Evolutionary conservation across 2,888 invertebrate genomes (phyloP), one percentile per base, ranked within the genome.

Genomic region (Ceraclea dissimilis): DNA sequence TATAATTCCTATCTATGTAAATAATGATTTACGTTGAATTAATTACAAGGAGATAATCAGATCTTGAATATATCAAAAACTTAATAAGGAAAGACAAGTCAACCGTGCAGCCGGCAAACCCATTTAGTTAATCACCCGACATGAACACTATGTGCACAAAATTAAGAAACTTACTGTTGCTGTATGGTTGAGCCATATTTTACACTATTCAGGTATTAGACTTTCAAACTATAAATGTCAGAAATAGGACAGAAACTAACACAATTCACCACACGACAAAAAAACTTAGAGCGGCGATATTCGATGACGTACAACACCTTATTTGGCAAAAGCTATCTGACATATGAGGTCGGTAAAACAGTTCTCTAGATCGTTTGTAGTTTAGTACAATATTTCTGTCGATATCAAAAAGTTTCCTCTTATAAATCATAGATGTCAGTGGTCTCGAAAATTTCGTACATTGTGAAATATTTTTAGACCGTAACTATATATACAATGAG

Each of bases 301-400:
- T 18, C 56, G 31, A 56, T 47, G 46, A 49, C 56, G 56, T 52
- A 56, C 56, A 56, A 55, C 55, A 54, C 58, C 58, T 55, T 58
- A 55, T 58, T 58, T 58, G 58, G 58, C 54, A 58, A 54, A 58
- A 51, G 54, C 50, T 51, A 51, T 54, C 58, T 54, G 58, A 54
- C 58, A 54, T 54, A 19, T 20, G 51, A 20, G 16, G 49, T 54
- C 51, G 58, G 51, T 58, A 58, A 52, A 54, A 49, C 54, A 58
- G 58, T 16, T 22, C 13, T 39, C 39, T 49, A 48, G 11, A 44
- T 10, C 6, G 16, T 44, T 44, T 44, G 16, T 17, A 8, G 8
- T n/a, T 11, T 19, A 16, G 4, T 6, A 47, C 19, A 20, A 18
- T 6, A 47, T 6, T 44, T n/a, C 5, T 18, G 47, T 44, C 47